Conservation (phyloP, 2,888 invertebrate species). For the Stictocephala bisonia region DNA sequence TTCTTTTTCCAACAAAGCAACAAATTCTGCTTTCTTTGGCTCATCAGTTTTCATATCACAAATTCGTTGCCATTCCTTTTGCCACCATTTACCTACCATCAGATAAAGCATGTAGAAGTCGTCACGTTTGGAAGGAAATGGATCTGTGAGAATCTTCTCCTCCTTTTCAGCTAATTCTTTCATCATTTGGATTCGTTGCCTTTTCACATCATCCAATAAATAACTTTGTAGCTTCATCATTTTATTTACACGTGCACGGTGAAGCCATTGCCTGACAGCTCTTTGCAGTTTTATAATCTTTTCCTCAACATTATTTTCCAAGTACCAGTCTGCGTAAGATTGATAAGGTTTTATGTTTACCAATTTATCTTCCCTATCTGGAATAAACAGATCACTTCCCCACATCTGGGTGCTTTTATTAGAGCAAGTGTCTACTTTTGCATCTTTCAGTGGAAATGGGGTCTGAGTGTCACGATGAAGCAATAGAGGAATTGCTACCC, state of each 20-base stretch:
- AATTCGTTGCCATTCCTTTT: slow-evolving; percentile 73
- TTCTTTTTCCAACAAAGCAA: slow-evolving; percentile 78
- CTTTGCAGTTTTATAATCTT: slow-evolving; percentile 45
- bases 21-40: slow-evolving; percentile 77
- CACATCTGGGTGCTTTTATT: slow-evolving; percentile 49
- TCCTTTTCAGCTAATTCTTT: slow-evolving; percentile 45
- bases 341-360: slow-evolving; percentile 73
- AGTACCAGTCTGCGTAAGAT: slow-evolving; percentile 71
- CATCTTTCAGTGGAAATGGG: slow-evolving; percentile 50
- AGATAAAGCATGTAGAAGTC: slow-evolving; percentile 82
- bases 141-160: slow-evolving; percentile 58
- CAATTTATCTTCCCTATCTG: slow-evolving; percentile 73
- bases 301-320: slow-evolving; percentile 37
- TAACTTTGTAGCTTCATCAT: slow-evolving; percentile 9
- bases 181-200: slow-evolving; percentile 26
- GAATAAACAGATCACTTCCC: slow-evolving; percentile 68
- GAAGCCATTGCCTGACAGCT: slow-evolving; percentile 34
- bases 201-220: slow-evolving; percentile 27
- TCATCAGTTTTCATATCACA: slow-evolving; percentile 74
- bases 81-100: slow-evolving; percentile 76
- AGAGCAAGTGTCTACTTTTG: slow-evolving; percentile 35
- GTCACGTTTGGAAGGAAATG: slow-evolving; percentile 76
- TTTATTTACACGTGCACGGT: neutral
- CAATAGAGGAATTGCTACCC: slow-evolving; percentile 60
- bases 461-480: slow-evolving; percentile 74